Conservation (phyloP, 2,113 vertebrate genomes). For the Aplodontia rufa region DNA sequence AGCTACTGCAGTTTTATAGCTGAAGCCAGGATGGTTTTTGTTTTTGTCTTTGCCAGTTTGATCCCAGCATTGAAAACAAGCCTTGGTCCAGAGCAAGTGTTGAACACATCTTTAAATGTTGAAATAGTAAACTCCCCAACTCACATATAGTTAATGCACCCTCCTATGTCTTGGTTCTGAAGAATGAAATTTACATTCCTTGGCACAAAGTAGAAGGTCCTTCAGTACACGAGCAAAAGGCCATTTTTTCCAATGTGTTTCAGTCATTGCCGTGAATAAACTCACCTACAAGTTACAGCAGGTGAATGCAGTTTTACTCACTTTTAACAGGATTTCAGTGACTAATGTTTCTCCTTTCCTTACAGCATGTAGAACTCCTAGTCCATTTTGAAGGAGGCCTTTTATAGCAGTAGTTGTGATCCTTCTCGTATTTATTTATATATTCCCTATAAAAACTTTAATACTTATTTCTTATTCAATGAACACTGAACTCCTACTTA, state of each 20-base stretch:
- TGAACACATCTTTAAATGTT: not conserved
- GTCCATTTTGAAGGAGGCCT: not conserved
- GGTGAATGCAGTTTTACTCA: not conserved
- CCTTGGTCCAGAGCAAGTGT: not conserved
- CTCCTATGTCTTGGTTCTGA: not conserved
- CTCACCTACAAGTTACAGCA: not conserved
- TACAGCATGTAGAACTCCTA: not conserved
- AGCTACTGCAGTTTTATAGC: not conserved
- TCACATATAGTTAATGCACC: not conserved
- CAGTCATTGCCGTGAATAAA: not conserved
- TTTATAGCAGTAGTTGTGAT: not conserved
- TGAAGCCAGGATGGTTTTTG: not conserved
- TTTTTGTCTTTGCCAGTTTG: constrained; percentile 6
- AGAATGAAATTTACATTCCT: constrained; percentile 1
- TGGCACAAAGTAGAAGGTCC: not conserved
- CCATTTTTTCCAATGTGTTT: not conserved
- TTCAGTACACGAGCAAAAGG: not conserved
- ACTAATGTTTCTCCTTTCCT: not conserved
- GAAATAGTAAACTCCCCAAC: not conserved
- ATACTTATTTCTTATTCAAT: not conserved
- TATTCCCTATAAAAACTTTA: not conserved
- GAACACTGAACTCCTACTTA: not conserved
- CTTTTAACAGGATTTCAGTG: not conserved
- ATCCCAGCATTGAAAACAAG: not conserved
- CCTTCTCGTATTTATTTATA: not conserved